These are phyloP conservation scores for Pristiophorus japonicus DNA, from an alignment of 2,113 vertebrate genomes.

Conservation along the genomic window DNA sequence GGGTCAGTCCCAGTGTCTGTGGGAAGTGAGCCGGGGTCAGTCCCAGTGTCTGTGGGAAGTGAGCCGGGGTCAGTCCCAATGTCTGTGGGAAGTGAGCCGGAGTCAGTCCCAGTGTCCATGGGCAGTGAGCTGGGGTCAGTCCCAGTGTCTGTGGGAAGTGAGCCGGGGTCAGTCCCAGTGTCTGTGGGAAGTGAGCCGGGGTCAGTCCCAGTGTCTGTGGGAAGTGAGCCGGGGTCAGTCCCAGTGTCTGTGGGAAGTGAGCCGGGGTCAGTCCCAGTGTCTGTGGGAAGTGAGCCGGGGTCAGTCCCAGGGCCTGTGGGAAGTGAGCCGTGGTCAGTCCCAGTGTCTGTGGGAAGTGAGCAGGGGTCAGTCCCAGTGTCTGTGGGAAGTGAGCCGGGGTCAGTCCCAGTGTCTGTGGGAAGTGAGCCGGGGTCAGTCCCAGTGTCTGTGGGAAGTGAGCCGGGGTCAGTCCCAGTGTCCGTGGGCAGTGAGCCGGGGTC, in stretches of 20 bases:
- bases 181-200: too few relatives aligned
- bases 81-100: neutral
- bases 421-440: neutral
- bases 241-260: neutral
- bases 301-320: neutral
- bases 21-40: too few relatives aligned
- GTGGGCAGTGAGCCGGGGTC: neutral
- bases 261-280: neutral
- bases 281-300: neutral
- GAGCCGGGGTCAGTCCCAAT: too few relatives aligned
- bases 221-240: neutral
- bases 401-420: too few relatives aligned
- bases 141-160: neutral
- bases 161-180: neutral
- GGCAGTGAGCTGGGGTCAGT: neutral
- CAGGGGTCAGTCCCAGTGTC: too few relatives aligned
- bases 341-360: neutral
- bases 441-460: neutral
- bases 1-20: too few relatives aligned
- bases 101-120: too few relatives aligned
- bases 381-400: too few relatives aligned
- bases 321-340: neutral
- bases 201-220: neutral
- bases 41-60: too few relatives aligned
- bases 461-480: neutral